Conservation (phyloP, 2,797 vertebrate genomes). For the Nasua narica region DNA sequence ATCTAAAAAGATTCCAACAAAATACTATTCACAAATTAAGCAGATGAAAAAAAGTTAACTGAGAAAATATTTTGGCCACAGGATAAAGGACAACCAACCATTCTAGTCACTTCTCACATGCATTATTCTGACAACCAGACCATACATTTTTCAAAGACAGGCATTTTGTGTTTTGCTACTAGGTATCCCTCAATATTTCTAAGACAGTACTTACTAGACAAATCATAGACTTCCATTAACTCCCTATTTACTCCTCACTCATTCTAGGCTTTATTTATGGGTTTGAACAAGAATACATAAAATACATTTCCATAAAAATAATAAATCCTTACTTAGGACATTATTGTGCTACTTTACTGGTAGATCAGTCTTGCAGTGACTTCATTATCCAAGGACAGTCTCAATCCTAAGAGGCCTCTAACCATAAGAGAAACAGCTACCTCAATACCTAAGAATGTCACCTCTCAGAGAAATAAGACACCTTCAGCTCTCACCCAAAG, state of each 20-base stretch:
- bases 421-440: background rate
- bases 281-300: background rate
- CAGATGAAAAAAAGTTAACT: background rate
- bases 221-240: background rate
- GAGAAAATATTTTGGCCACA: background rate
- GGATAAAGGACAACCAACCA: background rate
- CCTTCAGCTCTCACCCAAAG: background rate
- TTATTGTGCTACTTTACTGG: background rate
- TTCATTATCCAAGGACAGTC: background rate
- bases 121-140: slow-evolving; percentile 13
- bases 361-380: background rate
- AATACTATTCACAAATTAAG: background rate
- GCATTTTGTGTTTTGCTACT: background rate
- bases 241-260: background rate
- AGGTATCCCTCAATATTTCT: background rate
- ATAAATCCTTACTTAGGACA: background rate
- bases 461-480: background rate
- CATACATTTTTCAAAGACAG: background rate
- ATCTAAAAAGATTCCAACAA: background rate
- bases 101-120: background rate
- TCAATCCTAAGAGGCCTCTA: background rate
- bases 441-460: background rate
- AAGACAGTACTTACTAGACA: background rate
- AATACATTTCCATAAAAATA: background rate
- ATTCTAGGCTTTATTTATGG: background rate